Conservation (phyloP, 1,140 invertebrate genomes). For the Heliconius nattereri region DNA sequence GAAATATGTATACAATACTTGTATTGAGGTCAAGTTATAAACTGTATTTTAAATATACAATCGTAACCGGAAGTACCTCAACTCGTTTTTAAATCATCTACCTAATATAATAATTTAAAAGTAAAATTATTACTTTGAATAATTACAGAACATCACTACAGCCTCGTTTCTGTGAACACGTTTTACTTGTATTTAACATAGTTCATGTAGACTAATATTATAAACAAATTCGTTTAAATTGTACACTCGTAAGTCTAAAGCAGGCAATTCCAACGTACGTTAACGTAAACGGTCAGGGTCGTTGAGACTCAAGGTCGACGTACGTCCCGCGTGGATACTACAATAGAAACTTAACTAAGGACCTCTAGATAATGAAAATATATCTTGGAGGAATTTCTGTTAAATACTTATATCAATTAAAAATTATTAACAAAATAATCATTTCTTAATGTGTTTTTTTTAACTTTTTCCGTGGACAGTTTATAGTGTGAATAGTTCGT, state of each 20-base stretch:
- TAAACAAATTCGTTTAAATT: conserved; percentile 2
- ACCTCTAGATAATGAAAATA: conserved; percentile 25
- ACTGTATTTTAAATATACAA: not conserved
- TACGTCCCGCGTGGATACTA: conserved; percentile 24
- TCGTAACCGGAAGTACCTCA: not conserved
- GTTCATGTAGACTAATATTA: not conserved
- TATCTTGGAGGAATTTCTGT: not conserved
- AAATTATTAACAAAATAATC: not conserved
- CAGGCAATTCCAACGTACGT: conserved; percentile 16
- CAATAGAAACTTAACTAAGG: conserved; percentile 22
- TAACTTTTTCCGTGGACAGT: too few species aligned
- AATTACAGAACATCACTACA: not conserved
- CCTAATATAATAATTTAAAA: conserved; percentile 1
- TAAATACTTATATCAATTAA: not conserved
- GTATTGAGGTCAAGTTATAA: not conserved
- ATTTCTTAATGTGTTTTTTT: too few species aligned
- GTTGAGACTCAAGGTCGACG: conserved; percentile 31
- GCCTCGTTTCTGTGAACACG: not conserved
- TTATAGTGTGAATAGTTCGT: not conserved
- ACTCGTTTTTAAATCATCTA: conserved; percentile 2
- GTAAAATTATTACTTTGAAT: not conserved
- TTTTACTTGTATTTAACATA: not conserved
- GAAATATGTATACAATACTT: conserved; percentile 8
- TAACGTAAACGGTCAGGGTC: conserved; percentile 31
- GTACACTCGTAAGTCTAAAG: conserved; percentile 21